Base-by-base conservation (phyloP, 2,888 invertebrate genomes). In the Metallyticus violacea region DNA sequence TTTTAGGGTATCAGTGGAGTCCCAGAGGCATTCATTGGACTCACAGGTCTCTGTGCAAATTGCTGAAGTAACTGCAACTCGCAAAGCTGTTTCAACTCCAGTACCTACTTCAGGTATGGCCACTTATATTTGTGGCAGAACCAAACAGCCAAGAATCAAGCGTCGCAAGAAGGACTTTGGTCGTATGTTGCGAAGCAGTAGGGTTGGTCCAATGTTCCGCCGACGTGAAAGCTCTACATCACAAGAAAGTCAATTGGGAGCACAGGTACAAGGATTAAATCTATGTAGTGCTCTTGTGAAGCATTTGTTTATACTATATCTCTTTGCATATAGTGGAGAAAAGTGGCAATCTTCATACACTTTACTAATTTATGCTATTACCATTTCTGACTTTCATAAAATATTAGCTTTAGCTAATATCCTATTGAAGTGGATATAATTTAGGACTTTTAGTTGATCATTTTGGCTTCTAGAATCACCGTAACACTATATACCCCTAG, bases 1-100 rank as follows among this genome's bases (percentile, higher is more conserved):
- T 81, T 28, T 62, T 85, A 89, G 97, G 90, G 96, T 97, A 0
- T 97, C 97, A 0, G 96, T 97, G 1, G 97, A 97, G 91, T 97
- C 97, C 0, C 93, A 97, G 7, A 93, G 97, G 78, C 97, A 97
- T 91, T 97, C 97, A 0, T 94, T 97, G 26, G 98, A 98, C 90
- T 97, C 97, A 85, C 97, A 97, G 90, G 93, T 96, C 82, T 97
- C 97, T 0, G 96, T 97, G 0, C 97, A 97, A 91, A 96, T 97
- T 81, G 96, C 97, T 0, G 97, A 97, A 91, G 93, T 97, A 93
- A 97, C 96, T 90, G 96, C 96, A 1, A 93, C 93, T 4, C 91
- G 93, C 2, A 96, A 96, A 90, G 94, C 95, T 1, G 93, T 92
- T 92, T 85, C 92, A 93, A 79, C 91, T 85, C 89, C 89, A 28